Base-by-base conservation (phyloP, 1,140 invertebrate genomes). In the Diuraphis noxia region DNA sequence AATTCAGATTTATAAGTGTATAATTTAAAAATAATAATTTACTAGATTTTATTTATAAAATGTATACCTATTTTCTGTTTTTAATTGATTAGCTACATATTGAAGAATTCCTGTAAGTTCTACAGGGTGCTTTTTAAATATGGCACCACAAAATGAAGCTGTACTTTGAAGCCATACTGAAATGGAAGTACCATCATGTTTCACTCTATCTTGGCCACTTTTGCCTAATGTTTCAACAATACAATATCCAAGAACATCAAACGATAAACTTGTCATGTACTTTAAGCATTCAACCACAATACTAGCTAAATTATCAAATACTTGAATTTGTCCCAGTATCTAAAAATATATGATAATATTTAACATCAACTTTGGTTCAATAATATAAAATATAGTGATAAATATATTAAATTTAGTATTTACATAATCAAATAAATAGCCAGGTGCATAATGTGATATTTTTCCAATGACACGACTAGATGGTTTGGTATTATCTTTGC, bases 251-350 rank as follows among this genome's bases (percentile, higher is more conserved):
- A 99, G 95, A 89, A 99, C 97, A 94, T 99, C 99, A 93, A 99
- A 99, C 0, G 98, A 99, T 79, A 99, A 95, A 91, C 96, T 97
- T 41, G 98, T 99, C 92, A 99, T 95, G 94, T 98, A 99, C 94
- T 99, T 99, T 63, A 99, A 95, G 1, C 98, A 98, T 94, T 99
- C 99, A 52, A 99, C 99, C 23, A 99, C 98, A 25, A 99, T 99
- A 46, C 96, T 96, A 92, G 97, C 99, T 82, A 99, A 95, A 94
- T 99, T 99, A 94, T 99, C 98, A 94, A 99, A 99, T 34, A 98
- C 96, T 95, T 99, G 98, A 92, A 99, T 99, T 95, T 99, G 98
- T 92, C 96, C 94, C 43, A 98, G 94, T 49, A 98, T 95, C 95
- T 96, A 40, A 87, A 81, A 77, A 36, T 19, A 72, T 36, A 43